Base-by-base conservation (phyloP, 1,140 invertebrate species). In the Tetramorium parvispinum region DNA sequence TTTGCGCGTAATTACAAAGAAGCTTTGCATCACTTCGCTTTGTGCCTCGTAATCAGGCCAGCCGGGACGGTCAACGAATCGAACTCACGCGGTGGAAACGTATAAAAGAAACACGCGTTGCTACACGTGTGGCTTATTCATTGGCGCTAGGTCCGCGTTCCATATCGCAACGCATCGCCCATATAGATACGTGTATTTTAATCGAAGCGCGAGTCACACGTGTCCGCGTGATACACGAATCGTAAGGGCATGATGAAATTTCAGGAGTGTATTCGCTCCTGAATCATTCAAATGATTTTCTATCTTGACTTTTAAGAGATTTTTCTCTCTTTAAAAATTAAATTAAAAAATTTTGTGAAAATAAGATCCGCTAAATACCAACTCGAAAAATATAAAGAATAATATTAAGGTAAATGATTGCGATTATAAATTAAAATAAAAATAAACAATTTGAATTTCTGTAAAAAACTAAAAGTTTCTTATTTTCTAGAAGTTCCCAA, bases 131-230 rank as follows among this genome's bases (percentile, higher is more conserved):
- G 3, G 13, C 6, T 27, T 75, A 21, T 46, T 49, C 24, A 55
- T 75, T 83, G 53, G 68, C 6, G 24, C 40, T 59, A 73, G 24
- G 24, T 59, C 24, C 37, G 18, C n/a, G 13, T 59, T 16, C 13
- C 7, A 7, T 27, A 43, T 73, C 40, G 68, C 53, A 49, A 75
- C 21, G 13, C 21, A 37, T 79, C 46, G 40, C 24, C n/a, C n/a
- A 3, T 18, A 49, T 18, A 49, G 21, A 51, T 37, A 79, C 7
- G 21, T 71, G 40, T 75, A 61, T 75, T 83, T 83, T 83, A 73
- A 83, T 61, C 18, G 40, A 3, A 24, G 11, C 16, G n/a, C 13
- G 24, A 79, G 11, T 7, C 13, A 10, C 61, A 66, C 32, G 46
- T 53, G 43, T 7, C 24, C 16, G 21, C 40, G n/a, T 24, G 53